A percentile compares a stretch with the other conserved stretches of the same genome.
These are phyloP conservation scores for Leucophenga maculata DNA, from an alignment of 2,888 invertebrate genomes.

Conservation along the genomic window DNA sequence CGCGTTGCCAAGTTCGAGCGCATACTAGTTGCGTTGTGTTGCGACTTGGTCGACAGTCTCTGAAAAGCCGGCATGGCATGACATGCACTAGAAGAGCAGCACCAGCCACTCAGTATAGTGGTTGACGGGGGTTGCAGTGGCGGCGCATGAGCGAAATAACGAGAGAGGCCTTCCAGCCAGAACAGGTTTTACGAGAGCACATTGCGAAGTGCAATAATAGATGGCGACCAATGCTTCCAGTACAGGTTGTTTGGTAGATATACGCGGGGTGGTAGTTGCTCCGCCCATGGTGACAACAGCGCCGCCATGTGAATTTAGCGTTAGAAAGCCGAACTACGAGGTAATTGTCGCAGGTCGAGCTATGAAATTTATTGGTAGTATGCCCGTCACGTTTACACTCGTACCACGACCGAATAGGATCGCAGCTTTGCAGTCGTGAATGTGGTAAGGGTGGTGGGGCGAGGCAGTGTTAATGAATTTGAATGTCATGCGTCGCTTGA, in stretches of 20 bases:
- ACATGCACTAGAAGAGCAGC: conserved; percentile 36
- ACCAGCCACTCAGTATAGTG: conserved; percentile 33
- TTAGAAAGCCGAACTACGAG: conserved; percentile 7
- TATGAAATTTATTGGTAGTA: not conserved
- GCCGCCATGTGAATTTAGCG: conserved; percentile 34
- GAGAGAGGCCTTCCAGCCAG: conserved; percentile 30
- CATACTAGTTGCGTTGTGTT: conserved; percentile 71
- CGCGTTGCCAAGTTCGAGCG: conserved; percentile 71
- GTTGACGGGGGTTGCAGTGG: conserved; percentile 47
- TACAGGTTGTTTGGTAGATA: conserved; percentile 45
- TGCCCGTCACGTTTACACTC: conserved; percentile 39
- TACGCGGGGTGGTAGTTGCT: conserved; percentile 49
- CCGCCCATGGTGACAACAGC: conserved; percentile 52
- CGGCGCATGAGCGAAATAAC: conserved; percentile 55
- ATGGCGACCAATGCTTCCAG: conserved; percentile 33
- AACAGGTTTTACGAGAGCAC: conserved; percentile 49
- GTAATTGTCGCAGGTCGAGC: conserved; percentile 14
- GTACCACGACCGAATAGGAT: not conserved
- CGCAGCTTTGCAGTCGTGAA: too few species aligned
- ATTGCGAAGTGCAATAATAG: not conserved
- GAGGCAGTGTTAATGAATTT: too few species aligned
- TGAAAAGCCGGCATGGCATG: conserved; percentile 10
- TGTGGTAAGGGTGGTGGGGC: too few species aligned
- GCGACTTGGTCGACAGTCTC: conserved; percentile 52
- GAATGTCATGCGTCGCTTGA: too few species aligned